Percentiles rank a stretch among this genome's conserved stretches.
Conservation (phyloP, 2,888 invertebrate species). For the Sepioteuthis lessoniana region DNA sequence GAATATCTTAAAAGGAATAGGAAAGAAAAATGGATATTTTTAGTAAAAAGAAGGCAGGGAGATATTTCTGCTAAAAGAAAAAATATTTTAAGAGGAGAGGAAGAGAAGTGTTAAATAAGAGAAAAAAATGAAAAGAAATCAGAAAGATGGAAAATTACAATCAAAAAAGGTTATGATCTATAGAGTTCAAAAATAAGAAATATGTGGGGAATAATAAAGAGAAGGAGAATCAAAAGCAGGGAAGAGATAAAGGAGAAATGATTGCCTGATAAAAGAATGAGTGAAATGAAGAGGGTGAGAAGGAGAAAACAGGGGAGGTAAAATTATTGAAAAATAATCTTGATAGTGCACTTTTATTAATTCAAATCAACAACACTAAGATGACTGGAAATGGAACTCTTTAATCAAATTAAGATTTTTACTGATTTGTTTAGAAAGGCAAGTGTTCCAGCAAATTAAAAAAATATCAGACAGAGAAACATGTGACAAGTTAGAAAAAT, state of each 20-base stretch:
- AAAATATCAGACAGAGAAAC: background rate
- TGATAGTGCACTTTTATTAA: background rate
- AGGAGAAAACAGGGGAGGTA: no score
- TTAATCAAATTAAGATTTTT: background rate
- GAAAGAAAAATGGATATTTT: background rate
- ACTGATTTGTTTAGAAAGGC: background rate
- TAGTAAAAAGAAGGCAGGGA: background rate
- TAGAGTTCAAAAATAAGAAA: background rate
- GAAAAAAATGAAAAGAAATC: background rate
- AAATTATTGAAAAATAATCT: background rate
- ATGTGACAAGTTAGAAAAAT: background rate
- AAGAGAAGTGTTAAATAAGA: background rate
- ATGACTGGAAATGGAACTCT: background rate
- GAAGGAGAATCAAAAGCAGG: background rate
- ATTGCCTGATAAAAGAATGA: no score
- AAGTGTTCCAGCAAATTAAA: background rate
- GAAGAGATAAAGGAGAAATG: background rate
- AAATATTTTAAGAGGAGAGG: no score
- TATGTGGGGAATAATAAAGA: background rate
- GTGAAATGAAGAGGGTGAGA: background rate
- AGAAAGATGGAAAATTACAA: background rate
- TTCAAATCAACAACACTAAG: background rate
- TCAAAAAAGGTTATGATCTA: background rate
- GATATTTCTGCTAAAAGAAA: background rate
- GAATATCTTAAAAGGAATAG: no score